A percentile compares a stretch with the other conserved stretches of the same genome.
These are phyloP conservation scores for Drosophila kokeensis DNA, from an alignment of 2,888 invertebrate genomes.

Conservation along the genomic window DNA sequence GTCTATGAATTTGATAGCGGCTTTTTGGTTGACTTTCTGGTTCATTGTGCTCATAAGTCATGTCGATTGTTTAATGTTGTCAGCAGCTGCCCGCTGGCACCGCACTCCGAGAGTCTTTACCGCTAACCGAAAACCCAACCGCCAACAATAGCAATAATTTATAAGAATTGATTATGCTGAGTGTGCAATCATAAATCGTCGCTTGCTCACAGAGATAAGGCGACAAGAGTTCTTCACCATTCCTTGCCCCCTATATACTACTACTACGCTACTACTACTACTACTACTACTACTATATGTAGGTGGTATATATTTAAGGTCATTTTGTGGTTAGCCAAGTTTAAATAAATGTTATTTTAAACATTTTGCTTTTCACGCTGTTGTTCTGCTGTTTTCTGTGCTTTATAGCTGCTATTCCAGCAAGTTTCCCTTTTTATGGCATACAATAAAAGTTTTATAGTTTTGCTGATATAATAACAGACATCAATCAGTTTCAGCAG, in stretches of 20 bases:
- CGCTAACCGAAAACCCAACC: slow-evolving; percentile 43
- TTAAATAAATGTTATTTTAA: slow-evolving; percentile 55
- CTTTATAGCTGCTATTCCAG: slow-evolving; percentile 16
- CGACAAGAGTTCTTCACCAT: slow-evolving; percentile 36
- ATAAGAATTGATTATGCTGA: slow-evolving; percentile 80
- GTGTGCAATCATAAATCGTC: slow-evolving; percentile 75
- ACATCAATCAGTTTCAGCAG: slow-evolving; percentile 65
- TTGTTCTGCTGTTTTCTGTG: slow-evolving; percentile 10
- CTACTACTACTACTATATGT: not conserved
- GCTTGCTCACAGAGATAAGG: slow-evolving; percentile 55
- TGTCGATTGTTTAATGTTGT: slow-evolving; percentile 73
- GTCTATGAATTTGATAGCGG: slow-evolving; percentile 31
- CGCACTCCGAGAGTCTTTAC: slow-evolving; percentile 9
- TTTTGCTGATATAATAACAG: slow-evolving; percentile 64
- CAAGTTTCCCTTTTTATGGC: slow-evolving; percentile 57
- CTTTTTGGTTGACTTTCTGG: slow-evolving; percentile 30
- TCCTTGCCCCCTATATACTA: not conserved
- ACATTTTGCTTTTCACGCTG: slow-evolving; percentile 22
- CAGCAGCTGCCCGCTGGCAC: slow-evolving; percentile 49
- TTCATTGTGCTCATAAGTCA: slow-evolving; percentile 71
- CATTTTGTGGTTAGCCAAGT: slow-evolving; percentile 57
- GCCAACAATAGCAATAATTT: slow-evolving; percentile 76
- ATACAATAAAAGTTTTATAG: slow-evolving; percentile 67
- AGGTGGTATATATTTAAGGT: slow-evolving; percentile 43
- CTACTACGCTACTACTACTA: not conserved